Percentiles rank a stretch among this genome's conserved stretches.
Evolutionary conservation across 2,888 invertebrate genomes (phyloP).

Genomic region (Mechanitis messenoides): DNA sequence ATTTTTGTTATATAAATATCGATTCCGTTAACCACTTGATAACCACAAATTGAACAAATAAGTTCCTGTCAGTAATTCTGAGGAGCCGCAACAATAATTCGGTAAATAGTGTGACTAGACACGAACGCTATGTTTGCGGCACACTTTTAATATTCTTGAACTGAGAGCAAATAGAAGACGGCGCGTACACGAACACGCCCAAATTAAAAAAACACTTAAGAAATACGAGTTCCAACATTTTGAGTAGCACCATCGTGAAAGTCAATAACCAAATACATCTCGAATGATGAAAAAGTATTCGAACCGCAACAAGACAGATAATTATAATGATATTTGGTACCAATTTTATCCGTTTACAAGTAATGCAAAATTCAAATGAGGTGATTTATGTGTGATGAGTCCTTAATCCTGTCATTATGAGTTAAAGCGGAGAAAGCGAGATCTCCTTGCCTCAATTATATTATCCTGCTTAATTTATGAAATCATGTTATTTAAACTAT

Average conservation of each 20-base stretch:
- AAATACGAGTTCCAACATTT: slow-evolving; percentile 66
- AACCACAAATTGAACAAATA: slow-evolving; percentile 1
- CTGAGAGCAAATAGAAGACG: slow-evolving; percentile 48
- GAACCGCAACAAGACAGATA: slow-evolving; percentile 37
- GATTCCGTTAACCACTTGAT: slow-evolving; percentile 3
- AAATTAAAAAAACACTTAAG: slow-evolving; percentile 30
- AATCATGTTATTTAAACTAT: no score
- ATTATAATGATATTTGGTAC: no score
- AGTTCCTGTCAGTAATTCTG: slow-evolving; percentile 4
- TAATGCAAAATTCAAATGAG: no score
- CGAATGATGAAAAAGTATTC: slow-evolving; percentile 49
- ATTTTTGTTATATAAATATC: neutral
- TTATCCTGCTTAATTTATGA: no score
- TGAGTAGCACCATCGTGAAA: slow-evolving; percentile 71
- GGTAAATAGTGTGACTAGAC: slow-evolving; percentile 32
- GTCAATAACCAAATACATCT: slow-evolving; percentile 64
- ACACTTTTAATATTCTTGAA: slow-evolving; percentile 55
- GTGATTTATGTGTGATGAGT: no score
- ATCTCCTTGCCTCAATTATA: no score
- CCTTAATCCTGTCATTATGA: no score
- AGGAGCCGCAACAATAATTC: slow-evolving; percentile 5
- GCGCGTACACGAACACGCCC: slow-evolving; percentile 24
- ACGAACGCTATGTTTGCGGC: slow-evolving; percentile 45
- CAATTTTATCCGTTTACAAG: no score
- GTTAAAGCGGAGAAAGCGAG: no score